Conservation (phyloP, 1,140 invertebrate species). For the Nasonia vitripennis region DNA sequence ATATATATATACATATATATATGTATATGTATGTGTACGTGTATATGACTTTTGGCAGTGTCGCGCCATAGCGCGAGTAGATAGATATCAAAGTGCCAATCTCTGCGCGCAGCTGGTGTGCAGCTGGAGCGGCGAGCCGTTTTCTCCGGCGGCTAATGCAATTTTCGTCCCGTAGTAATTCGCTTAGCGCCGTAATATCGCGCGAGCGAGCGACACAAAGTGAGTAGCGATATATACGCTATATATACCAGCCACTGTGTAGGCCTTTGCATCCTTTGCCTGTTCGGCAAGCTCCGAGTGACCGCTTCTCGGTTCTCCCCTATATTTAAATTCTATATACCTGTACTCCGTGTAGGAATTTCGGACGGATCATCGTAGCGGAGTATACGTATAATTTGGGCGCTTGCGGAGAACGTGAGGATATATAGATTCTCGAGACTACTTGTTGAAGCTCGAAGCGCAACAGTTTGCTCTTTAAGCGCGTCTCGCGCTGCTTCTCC, state of each 20-base stretch:
- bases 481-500: slow-evolving; percentile 35
- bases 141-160: slow-evolving; percentile 43
- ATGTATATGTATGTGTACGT: no score
- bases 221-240: slow-evolving; percentile 3
- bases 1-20: neutral
- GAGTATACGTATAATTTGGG: no score
- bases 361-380: no score
- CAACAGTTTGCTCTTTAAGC: slow-evolving; percentile 72
- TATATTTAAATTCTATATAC: neutral
- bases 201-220: slow-evolving; percentile 35
- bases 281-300: neutral
- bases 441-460: slow-evolving; percentile 73
- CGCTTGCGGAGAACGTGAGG: no score
- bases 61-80: neutral
- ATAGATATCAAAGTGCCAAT: slow-evolving; percentile 20
- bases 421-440: slow-evolving; percentile 48
- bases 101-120: neutral
- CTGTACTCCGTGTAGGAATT: no score
- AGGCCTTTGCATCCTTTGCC: neutral
- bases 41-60: slow-evolving; percentile 22
- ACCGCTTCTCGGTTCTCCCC: neutral
- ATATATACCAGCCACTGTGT: no score
- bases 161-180: slow-evolving; percentile 49
- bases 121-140: neutral
- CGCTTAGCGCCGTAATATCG: slow-evolving; percentile 45